Percentiles rank a stretch among this genome's conserved stretches.
phyloP scores from a whole-genome alignment of 2,888 invertebrate species.

The Spilarctia lutea region DNA sequence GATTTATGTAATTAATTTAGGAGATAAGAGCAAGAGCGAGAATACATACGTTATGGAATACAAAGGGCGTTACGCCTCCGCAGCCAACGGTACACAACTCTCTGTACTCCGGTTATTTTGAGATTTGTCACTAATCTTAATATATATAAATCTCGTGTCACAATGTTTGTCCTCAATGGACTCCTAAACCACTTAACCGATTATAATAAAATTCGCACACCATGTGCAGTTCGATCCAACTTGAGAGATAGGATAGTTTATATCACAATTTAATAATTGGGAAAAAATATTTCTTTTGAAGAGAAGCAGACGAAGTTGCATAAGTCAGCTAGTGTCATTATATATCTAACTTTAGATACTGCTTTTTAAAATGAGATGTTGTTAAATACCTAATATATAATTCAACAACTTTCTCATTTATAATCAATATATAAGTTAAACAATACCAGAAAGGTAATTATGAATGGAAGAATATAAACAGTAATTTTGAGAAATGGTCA shows the following conservation, averaged over 20 bases:
- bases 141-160: too few species aligned
- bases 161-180: too few species aligned
- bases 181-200: too few species aligned
- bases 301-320: too few species aligned
- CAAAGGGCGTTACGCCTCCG: slow-evolving; percentile 70
- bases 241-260: too few species aligned
- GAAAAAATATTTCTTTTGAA: too few species aligned
- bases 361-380: neutral
- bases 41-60: slow-evolving; percentile 75
- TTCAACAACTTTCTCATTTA: slow-evolving; percentile 31
- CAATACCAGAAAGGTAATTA: slow-evolving; percentile 59
- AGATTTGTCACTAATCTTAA: slow-evolving; percentile 6
- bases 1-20: slow-evolving; percentile 87
- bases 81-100: slow-evolving; percentile 47
- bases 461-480: slow-evolving; percentile 60
- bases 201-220: too few species aligned
- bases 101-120: slow-evolving; percentile 21
- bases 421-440: slow-evolving; percentile 45
- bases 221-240: too few species aligned
- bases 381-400: slow-evolving; percentile 26
- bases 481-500: slow-evolving; percentile 43
- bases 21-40: slow-evolving; percentile 82
- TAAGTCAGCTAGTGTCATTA: too few species aligned
- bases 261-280: too few species aligned
- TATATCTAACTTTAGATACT: neutral